Evolutionary conservation across 2,113 vertebrate genomes (phyloP), one percentile per base, ranked within the genome.

Genomic region (Ptilonorhynchus violaceus): DNA sequence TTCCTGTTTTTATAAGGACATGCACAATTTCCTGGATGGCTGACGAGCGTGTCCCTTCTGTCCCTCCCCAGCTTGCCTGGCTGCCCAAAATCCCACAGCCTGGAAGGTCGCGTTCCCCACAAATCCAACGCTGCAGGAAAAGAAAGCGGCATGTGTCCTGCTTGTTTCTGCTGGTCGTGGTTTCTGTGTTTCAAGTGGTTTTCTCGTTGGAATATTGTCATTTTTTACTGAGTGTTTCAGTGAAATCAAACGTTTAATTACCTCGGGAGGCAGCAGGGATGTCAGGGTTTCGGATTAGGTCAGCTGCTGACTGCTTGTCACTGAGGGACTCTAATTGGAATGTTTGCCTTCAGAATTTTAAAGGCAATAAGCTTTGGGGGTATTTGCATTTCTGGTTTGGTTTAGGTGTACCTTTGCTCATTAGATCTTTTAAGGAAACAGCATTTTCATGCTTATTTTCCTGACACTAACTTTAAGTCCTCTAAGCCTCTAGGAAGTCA

Each of bases 11-110:
- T 27, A 21, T 7, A 39, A 44, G 0, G 17, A 68, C 16, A 52
- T n/a, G 8, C 31, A 47, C n/a, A 12, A 8, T 37, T 89, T 55
- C 70, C 42, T 30, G n/a, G n/a, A 16, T 4, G 19, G n/a, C 56
- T 56, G 42, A 33, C 17, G 33, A 9, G 3, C 25, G 2, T 42
- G 49, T 25, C n/a, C 22, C 44, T 30, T 1, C 0, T 9, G 39
- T 9, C 41, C 63, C 23, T 56, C 46, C 37, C 49, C 53, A 20
- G 28, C 19, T 50, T 33, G 22, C 15, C 27, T 41, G 18, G 1
- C 44, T 67, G 55, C 11, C 62, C 62, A 17, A 53, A 58, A 70
- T 16, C n/a, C 49, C 46, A 25, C 42, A 47, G 22, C 14, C 60
- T 67, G 35, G 17, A 42, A 27, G 46, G 42, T 58, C 28, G 2